phyloP scores from a whole-genome alignment of 2,113 vertebrate genomes.

The Plecotus auritus region DNA sequence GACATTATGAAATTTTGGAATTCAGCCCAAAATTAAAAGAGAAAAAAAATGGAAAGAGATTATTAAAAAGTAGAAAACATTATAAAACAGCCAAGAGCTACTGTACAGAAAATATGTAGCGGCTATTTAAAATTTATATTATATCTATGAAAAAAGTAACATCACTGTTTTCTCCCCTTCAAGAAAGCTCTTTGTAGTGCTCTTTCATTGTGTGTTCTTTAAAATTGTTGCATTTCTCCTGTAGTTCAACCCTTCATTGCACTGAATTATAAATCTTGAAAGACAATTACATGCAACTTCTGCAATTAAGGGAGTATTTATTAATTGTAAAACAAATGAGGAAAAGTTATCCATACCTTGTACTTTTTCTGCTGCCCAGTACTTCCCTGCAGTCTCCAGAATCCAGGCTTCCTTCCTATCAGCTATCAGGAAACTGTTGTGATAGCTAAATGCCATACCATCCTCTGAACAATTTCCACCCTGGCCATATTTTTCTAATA shows the following conservation, averaged over 20 bases:
- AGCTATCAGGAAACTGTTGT: conserved; percentile 97
- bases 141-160: background rate
- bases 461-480: conserved; percentile 95
- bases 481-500: conserved; percentile 92
- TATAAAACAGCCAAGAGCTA: background rate
- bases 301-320: background rate
- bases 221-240: background rate
- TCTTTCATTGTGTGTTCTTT: background rate
- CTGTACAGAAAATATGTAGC: background rate
- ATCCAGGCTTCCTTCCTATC: conserved; percentile 95
- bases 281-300: background rate
- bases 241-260: background rate
- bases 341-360: conserved; percentile 77
- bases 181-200: background rate
- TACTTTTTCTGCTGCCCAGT: conserved; percentile 94
- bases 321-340: conserved; percentile 33
- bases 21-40: background rate
- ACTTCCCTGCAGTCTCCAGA: conserved; percentile 92
- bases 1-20: background rate
- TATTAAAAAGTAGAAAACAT: background rate
- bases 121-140: background rate
- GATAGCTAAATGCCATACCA: conserved; percentile 87
- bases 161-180: background rate
- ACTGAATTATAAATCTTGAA: conserved; percentile 7
- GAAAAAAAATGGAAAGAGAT: background rate